Base-by-base conservation (phyloP, 2,888 invertebrate genomes). In the Octonoba sinensis region DNA sequence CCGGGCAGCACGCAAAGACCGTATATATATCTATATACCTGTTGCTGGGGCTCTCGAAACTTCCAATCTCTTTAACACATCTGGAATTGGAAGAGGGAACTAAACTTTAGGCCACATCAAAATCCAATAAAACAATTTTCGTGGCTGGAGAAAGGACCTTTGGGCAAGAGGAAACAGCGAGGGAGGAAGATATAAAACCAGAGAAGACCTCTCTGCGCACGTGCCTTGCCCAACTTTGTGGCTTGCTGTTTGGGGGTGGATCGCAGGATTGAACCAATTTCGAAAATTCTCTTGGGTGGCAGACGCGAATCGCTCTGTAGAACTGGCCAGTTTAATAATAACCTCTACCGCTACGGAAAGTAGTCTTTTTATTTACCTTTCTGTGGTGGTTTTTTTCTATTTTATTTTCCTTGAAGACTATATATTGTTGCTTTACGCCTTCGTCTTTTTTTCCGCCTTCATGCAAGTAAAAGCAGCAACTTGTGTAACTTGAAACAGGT, bases 101-200 rank as follows among this genome's bases (percentile, higher is more conserved):
- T 12, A 36, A 73, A 78, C 71, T 73, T 78, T 74, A 70, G 74
- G 56, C 81, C 69, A 36, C 75, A 69, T 69, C 74, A 75, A 82
- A 82, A 82, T 82, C 81, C 59, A 71, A 82, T 82, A 75, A 82
- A 82, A 75, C 75, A 82, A 75, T 75, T 75, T 82, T 64, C 18
- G n/a, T 18, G 62, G 59, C 22, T n/a, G 8, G 64, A 51, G 44
- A 51, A 20, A 57, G 56, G 36, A 51, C n/a, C 49, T 18, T 54
- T 54, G 54, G 54, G 18, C 54, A 54, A 18, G 54, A 18, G 54
- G 54, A 54, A 8, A 16, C 36, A 36, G 36, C 36, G 36, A 36
- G 36, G 11, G 36, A 36, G 36, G 36, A 36, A 36, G 36, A 36
- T 11, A 36, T 36, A 36, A 36, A 36, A 36, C 36, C 36, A 36